Percentiles rank a stretch among this genome's conserved stretches.
Evolutionary conservation across 2,888 invertebrate genomes (phyloP).

Genomic region (Rambutsinella grinnellia): DNA sequence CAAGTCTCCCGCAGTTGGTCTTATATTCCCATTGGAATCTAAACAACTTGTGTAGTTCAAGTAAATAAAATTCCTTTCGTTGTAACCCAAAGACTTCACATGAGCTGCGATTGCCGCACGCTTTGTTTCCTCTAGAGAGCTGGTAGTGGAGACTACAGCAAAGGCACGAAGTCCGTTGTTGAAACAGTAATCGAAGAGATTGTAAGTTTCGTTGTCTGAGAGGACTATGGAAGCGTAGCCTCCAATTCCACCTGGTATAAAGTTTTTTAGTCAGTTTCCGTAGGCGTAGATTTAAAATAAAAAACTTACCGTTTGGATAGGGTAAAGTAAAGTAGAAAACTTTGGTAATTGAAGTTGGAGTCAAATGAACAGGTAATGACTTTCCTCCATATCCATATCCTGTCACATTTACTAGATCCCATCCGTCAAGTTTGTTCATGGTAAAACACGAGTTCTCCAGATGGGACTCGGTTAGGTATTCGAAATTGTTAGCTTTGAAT

Average conservation of each 20-base stretch:
- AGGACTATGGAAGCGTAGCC: constrained; percentile 27
- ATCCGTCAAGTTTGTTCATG: constrained; percentile 18
- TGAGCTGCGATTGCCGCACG: constrained; percentile 13
- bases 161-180: constrained; percentile 17
- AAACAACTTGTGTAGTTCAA: constrained; percentile 4
- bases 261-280: too few relatives aligned
- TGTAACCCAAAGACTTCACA: constrained; percentile 22
- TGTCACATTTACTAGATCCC: constrained; percentile 18
- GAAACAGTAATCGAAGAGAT: constrained; percentile 30
- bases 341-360: constrained; percentile 15
- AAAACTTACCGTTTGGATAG: constrained; percentile 5
- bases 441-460: constrained; percentile 17
- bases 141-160: constrained; percentile 1
- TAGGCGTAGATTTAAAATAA: neutral
- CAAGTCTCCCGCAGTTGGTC: neutral
- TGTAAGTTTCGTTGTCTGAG: constrained; percentile 32
- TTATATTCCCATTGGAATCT: constrained; percentile 11
- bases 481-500: constrained; percentile 18
- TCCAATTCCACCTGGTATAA: constrained; percentile 7
- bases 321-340: constrained; percentile 23
- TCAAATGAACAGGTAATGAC: neutral
- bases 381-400: constrained; percentile 13
- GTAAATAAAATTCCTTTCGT: constrained; percentile 16
- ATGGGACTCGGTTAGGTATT: constrained; percentile 17
- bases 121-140: neutral